Percentiles rank a stretch among this genome's conserved stretches.
phyloP scores from a whole-genome alignment of 2,113 vertebrate species.

The Barbus barbus region DNA sequence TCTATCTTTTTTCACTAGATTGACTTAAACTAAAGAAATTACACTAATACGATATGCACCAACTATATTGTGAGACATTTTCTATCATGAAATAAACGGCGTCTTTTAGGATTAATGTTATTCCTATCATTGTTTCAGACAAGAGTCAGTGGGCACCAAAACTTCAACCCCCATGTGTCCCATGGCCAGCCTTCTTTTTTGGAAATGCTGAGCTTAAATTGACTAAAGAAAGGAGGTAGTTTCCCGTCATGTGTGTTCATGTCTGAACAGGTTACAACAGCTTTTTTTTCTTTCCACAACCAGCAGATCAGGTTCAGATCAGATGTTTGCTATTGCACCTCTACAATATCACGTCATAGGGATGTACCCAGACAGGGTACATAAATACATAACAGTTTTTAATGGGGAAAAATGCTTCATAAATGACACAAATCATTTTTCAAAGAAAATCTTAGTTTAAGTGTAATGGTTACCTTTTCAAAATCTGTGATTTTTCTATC shows the following conservation, averaged over 20 bases:
- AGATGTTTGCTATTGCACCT: not conserved
- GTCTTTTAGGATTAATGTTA: not conserved
- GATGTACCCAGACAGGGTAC: not conserved
- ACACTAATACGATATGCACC: not conserved
- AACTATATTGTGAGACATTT: not conserved
- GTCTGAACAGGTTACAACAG: slow-evolving; percentile 5
- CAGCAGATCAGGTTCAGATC: not conserved
- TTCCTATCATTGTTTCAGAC: not conserved
- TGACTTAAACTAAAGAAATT: not conserved
- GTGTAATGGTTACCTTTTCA: not conserved
- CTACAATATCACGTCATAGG: not conserved
- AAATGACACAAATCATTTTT: no score
- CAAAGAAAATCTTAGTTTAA: no score
- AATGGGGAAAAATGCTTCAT: not conserved
- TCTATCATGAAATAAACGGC: not conserved
- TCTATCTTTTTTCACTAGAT: not conserved
- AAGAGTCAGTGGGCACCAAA: not conserved
- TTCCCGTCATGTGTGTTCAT: not conserved
- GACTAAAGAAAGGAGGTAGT: not conserved
- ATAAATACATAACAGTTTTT: not conserved
- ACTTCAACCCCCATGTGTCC: not conserved
- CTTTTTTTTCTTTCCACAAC: not conserved
- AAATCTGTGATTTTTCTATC: no score
- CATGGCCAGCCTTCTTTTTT: not conserved
- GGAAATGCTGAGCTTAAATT: not conserved